Evolutionary conservation across 2,113 vertebrate species (phyloP).

Genomic region (Podilymbus podiceps): DNA sequence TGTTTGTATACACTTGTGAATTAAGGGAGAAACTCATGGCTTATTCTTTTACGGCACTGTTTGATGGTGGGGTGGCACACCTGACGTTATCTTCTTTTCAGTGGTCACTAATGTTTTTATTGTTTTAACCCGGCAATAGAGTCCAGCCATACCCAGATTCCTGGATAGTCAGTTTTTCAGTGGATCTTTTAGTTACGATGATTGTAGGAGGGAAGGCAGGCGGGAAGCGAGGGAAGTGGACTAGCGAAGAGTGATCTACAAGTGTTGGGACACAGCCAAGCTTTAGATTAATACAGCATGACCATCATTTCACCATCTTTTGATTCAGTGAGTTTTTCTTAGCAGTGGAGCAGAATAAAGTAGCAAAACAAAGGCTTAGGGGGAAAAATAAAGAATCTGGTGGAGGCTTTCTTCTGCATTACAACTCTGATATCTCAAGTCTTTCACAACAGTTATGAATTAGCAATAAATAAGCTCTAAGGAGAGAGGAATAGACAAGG

Average conservation of each 20-base stretch:
- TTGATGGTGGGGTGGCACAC: background rate
- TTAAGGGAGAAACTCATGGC: background rate
- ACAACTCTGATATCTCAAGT: background rate
- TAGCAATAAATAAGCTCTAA: background rate
- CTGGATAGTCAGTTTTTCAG: background rate
- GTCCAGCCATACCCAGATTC: background rate
- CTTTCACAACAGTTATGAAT: background rate
- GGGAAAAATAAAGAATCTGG: background rate
- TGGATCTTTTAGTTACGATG: background rate
- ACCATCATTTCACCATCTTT: background rate
- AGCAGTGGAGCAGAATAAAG: background rate
- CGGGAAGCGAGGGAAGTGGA: background rate
- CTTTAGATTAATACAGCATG: background rate
- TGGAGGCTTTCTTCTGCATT: background rate
- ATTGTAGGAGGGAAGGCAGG: background rate
- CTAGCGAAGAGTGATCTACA: background rate
- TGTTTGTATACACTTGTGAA: background rate
- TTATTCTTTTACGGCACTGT: background rate
- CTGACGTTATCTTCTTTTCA: background rate
- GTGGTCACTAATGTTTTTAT: accelerated
- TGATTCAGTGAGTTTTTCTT: background rate
- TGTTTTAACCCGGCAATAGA: background rate
- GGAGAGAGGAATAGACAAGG: background rate
- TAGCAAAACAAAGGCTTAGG: background rate
- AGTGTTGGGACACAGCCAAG: background rate